A percentile compares a stretch with the other conserved stretches of the same genome.
These are phyloP conservation scores for Drosophila colorata DNA, from an alignment of 2,888 invertebrate genomes.

Conservation along the genomic window DNA sequence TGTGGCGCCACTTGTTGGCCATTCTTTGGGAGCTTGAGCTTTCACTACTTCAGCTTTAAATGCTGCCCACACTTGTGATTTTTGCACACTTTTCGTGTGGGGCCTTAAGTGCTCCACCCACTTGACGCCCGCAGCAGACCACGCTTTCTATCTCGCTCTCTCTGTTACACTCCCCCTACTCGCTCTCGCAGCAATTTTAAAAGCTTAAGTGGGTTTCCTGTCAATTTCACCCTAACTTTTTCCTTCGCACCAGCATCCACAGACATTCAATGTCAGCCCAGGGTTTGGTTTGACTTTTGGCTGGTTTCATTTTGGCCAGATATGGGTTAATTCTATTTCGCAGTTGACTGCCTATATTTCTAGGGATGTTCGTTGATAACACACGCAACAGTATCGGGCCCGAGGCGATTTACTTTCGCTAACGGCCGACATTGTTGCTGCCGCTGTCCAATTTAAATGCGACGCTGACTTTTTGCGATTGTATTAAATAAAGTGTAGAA, in stretches of 20 bases:
- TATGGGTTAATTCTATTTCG: slow-evolving; percentile 3
- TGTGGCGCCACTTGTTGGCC: slow-evolving; percentile 61
- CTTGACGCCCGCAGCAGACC: slow-evolving; percentile 32
- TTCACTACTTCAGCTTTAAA: slow-evolving; percentile 65
- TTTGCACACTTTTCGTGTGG: slow-evolving; percentile 35
- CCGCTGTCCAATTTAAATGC: slow-evolving; percentile 62
- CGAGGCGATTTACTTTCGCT: slow-evolving; percentile 51
- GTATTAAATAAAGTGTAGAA: slow-evolving; percentile 56
- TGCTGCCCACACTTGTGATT: slow-evolving; percentile 37
- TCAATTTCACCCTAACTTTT: slow-evolving; percentile 30
- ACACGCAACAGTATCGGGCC: slow-evolving; percentile 13
- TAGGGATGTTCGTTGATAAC: slow-evolving; percentile 10
- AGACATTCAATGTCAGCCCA: slow-evolving; percentile 41
- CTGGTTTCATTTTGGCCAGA: slow-evolving; percentile 1
- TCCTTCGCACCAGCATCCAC: not conserved
- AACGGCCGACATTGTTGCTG: slow-evolving; percentile 23
- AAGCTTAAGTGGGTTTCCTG: slow-evolving; percentile 55
- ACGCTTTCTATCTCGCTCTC: slow-evolving; percentile 7
- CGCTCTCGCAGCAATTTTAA: slow-evolving; percentile 22
- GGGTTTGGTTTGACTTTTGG: slow-evolving; percentile 11
- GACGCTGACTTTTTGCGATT: slow-evolving; percentile 36
- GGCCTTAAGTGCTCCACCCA: slow-evolving; percentile 28
- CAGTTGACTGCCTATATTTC: not conserved
- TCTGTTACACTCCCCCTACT: not conserved
- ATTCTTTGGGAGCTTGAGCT: slow-evolving; percentile 57